Evolutionary conservation across 1,140 invertebrate species (phyloP).

Genomic region (Drosophila tristis): DNA sequence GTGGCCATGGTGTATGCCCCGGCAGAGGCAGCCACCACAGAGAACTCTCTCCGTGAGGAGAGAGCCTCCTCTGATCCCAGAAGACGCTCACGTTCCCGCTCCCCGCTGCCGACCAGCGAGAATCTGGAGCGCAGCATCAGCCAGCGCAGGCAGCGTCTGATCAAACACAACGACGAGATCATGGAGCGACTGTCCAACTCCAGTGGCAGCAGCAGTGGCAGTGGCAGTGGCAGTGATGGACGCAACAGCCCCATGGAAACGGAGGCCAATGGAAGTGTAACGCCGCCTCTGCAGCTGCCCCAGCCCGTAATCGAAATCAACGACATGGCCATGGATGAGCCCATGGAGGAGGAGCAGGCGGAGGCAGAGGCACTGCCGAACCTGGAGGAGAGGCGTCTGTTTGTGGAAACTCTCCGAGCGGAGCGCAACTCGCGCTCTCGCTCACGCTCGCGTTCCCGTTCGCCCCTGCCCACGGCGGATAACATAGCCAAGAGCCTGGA

Average conservation of each 20-base stretch:
- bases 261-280: constrained; percentile 29
- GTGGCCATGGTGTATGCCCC: constrained; percentile 54
- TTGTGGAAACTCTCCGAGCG: constrained; percentile 58
- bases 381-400: constrained; percentile 50
- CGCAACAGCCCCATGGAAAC: constrained; percentile 37
- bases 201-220: not conserved
- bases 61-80: not conserved
- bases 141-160: constrained; percentile 45
- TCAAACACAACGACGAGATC: constrained; percentile 63
- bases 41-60: not conserved
- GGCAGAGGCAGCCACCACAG: constrained; percentile 1
- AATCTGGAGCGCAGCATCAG: constrained; percentile 61
- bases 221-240: too few species aligned
- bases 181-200: constrained; percentile 46
- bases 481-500: constrained; percentile 70
- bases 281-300: constrained; percentile 26
- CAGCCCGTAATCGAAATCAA: constrained; percentile 65
- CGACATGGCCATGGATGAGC: constrained; percentile 23
- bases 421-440: constrained; percentile 45
- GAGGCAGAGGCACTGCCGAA: not conserved
- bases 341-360: constrained; percentile 21
- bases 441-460: constrained; percentile 64
- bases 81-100: constrained; percentile 48
- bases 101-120: constrained; percentile 53
- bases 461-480: constrained; percentile 67